Evolutionary conservation across 2,888 invertebrate genomes (phyloP).

Genomic region (Ophion ventricosus): DNA sequence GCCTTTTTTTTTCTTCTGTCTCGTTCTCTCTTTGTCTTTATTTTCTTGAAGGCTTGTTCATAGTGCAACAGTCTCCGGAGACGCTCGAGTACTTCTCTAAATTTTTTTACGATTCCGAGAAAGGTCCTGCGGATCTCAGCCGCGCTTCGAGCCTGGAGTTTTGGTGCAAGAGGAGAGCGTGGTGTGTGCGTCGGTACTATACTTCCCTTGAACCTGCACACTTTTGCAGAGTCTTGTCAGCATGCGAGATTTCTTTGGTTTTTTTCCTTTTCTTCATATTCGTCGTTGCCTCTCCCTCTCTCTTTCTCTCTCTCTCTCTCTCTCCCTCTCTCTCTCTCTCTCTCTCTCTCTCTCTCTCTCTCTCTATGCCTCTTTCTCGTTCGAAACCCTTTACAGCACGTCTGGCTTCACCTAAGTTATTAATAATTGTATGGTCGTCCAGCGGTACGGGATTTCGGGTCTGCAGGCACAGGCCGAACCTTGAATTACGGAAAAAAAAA

Average conservation of each 20-base stretch:
- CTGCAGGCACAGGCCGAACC: slow-evolving; percentile 40
- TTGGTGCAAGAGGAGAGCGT: slow-evolving; percentile 28
- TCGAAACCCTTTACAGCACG: slow-evolving; percentile 45
- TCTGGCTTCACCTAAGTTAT: slow-evolving; percentile 63
- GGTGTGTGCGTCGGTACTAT: slow-evolving; percentile 41
- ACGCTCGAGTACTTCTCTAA: slow-evolving; percentile 64
- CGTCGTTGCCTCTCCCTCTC: slow-evolving; percentile 19
- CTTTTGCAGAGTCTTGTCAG: slow-evolving; percentile 54
- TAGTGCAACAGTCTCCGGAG: slow-evolving; percentile 61
- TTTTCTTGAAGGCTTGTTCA: slow-evolving; percentile 46
- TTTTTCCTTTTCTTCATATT: slow-evolving; percentile 14
- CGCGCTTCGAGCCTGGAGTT: background rate
- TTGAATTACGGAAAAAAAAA: slow-evolving; percentile 44
- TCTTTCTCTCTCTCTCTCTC: slow-evolving; percentile 16
- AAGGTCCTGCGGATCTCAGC: slow-evolving; percentile 56
- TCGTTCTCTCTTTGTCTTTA: background rate
- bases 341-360: slow-evolving; percentile 16
- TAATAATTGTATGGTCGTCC: slow-evolving; percentile 62
- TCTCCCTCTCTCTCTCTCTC: slow-evolving; percentile 29
- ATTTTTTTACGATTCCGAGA: slow-evolving; percentile 66
- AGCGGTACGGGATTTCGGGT: slow-evolving; percentile 32
- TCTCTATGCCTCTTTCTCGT: too few species aligned
- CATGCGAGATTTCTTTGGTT: slow-evolving; percentile 29
- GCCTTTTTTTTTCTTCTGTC: slow-evolving; percentile 42
- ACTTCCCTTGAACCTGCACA: slow-evolving; percentile 40